Evolutionary conservation across 2,113 vertebrate species (phyloP).

Genomic region (Lathamus discolor): DNA sequence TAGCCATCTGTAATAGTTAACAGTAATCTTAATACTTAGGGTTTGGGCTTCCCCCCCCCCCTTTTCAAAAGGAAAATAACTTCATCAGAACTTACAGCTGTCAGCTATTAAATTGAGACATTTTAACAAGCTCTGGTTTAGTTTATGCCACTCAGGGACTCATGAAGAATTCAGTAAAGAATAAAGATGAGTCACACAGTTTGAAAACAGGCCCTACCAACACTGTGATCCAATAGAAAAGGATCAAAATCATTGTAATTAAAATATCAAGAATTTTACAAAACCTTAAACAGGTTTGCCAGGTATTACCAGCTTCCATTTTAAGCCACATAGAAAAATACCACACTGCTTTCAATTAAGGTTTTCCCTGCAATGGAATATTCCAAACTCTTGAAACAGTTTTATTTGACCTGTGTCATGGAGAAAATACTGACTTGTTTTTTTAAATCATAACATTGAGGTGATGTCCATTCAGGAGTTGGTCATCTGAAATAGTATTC

Average conservation of each 20-base stretch:
- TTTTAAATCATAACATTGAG: neutral
- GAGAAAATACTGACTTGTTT: neutral
- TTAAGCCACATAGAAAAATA: neutral
- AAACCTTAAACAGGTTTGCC: neutral
- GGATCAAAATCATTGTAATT: neutral
- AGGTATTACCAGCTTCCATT: neutral
- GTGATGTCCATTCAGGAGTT: neutral
- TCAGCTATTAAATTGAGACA: neutral
- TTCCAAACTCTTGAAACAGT: neutral
- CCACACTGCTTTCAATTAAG: neutral
- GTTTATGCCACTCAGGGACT: neutral
- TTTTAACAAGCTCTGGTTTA: neutral
- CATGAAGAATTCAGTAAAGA: neutral
- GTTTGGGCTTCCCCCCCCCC: neutral
- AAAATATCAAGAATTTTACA: neutral
- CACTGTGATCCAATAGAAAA: neutral
- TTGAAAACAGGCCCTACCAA: constrained; percentile 20
- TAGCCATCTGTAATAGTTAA: neutral
- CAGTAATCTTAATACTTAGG: neutral
- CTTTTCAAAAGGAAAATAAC: neutral
- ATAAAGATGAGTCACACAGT: neutral
- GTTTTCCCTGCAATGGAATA: neutral
- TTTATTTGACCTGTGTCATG: neutral
- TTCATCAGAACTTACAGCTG: neutral
- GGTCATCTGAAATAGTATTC: neutral